Base-by-base conservation (phyloP, 2,888 invertebrate genomes). In the Oscheius sp. region DNA sequence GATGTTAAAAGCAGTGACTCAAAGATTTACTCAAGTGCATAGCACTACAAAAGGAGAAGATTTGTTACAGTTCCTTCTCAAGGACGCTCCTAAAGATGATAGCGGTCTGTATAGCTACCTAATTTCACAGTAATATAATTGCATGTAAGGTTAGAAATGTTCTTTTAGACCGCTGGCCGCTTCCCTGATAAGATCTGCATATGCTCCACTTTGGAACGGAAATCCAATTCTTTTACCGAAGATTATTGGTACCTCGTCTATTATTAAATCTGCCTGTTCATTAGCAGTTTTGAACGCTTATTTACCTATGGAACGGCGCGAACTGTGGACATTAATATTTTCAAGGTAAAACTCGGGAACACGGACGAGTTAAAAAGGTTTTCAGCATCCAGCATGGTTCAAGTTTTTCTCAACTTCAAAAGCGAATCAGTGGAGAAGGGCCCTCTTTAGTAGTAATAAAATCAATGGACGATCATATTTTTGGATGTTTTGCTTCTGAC, bases 401-500 rank as follows among this genome's bases (percentile, higher is more conserved):
- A 13, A 79, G 79, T 18, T 86, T 86, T 73, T 77, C 84, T 6
- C 80, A 78, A 68, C 29, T 86, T 64, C 68, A 74, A 9, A 77
- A 77, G 55, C n/a, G 59, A 9, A 70, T 84, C 43, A 76, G 74
- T 46, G 80, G 76, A 18, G 74, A 80, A 66, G 90, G 90, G 2
- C 90, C 90, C 0, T 94, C 94, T 0, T 90, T 96, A 0, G 89
- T 96, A 3, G 92, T 96, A 49, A 91, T 96, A 1, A 87, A 87
- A 76, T 94, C 95, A 88, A 92, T 92, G 76, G 73, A 74, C 9
- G 94, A 94, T 9, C 92, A 93, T 88, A 92, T 95, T 46, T 96
- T 96, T 91, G 96, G 96, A 0, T 95, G 94, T 13, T 96, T 93
- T 91, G 94, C 94, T 0, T 92, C 94, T 0, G 69, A 77, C 12